These are phyloP conservation scores for Lepidochitona cinerea DNA, from an alignment of 2,888 invertebrate genomes.

Conservation along the genomic window DNA sequence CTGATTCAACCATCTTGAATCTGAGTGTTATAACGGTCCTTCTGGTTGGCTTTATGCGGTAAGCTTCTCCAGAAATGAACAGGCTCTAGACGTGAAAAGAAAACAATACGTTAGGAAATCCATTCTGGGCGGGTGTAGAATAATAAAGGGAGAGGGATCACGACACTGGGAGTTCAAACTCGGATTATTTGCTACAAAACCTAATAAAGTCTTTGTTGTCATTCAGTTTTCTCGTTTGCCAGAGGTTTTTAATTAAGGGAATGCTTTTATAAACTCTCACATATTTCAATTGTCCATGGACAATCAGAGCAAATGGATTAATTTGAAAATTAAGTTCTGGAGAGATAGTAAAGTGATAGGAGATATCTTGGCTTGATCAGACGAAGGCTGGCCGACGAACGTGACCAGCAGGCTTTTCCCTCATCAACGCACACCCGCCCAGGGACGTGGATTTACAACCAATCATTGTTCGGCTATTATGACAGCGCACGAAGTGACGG, in stretches of 20 bases:
- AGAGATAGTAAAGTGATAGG: conserved; percentile 4
- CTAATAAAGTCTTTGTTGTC: not conserved
- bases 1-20: too few relatives aligned
- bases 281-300: conserved; percentile 1
- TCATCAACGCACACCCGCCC: not conserved
- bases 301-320: conserved; percentile 9
- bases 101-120: too few relatives aligned
- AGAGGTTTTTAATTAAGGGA: conserved; percentile 3
- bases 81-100: too few relatives aligned
- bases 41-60: too few relatives aligned
- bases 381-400: not conserved
- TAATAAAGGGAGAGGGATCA: not conserved
- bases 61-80: too few relatives aligned
- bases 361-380: too few relatives aligned
- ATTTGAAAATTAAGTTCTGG: conserved; percentile 4
- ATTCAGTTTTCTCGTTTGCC: conserved; percentile 2
- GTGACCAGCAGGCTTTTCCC: not conserved
- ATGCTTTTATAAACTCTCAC: conserved; percentile 7
- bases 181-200: not conserved
- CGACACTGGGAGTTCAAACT: not conserved
- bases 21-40: too few relatives aligned
- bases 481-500: not conserved
- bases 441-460: not conserved
- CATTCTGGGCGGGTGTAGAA: not conserved
- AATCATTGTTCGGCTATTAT: not conserved